Evolutionary conservation across 2,888 invertebrate genomes (phyloP).

Genomic region (Amphipyra berbera): DNA sequence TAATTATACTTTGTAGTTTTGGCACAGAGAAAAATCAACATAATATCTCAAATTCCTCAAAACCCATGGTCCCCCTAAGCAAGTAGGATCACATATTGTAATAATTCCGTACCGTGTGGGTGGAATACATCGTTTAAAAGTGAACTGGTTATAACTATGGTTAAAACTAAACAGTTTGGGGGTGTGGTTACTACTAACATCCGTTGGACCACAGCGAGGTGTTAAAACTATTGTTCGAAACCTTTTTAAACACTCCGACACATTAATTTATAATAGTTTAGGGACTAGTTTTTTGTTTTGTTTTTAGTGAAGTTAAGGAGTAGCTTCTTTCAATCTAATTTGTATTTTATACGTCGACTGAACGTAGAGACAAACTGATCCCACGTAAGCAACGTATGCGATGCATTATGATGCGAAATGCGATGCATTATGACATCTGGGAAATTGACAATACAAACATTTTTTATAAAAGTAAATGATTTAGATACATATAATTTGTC

Average conservation of each 20-base stretch:
- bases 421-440: too few species aligned
- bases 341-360: too few species aligned
- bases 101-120: slow-evolving; percentile 82
- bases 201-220: slow-evolving; percentile 78
- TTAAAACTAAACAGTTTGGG: slow-evolving; percentile 71
- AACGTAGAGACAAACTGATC: too few species aligned
- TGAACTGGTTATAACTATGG: slow-evolving; percentile 62
- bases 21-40: too few species aligned
- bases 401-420: too few species aligned
- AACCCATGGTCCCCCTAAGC: slow-evolving; percentile 41
- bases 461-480: too few species aligned
- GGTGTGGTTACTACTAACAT: slow-evolving; percentile 75
- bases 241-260: slow-evolving; percentile 65
- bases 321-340: neutral
- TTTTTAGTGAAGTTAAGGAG: neutral
- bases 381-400: too few species aligned
- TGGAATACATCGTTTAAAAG: slow-evolving; percentile 68
- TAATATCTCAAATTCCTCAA: neutral
- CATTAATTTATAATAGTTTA: slow-evolving; percentile 61
- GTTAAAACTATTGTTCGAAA: slow-evolving; percentile 81
- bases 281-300: slow-evolving; percentile 1
- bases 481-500: too few species aligned
- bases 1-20: too few species aligned
- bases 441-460: too few species aligned
- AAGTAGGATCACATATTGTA: slow-evolving; percentile 74